phyloP scores from a whole-genome alignment of 2,797 vertebrate species.

The Botia almorhae region DNA sequence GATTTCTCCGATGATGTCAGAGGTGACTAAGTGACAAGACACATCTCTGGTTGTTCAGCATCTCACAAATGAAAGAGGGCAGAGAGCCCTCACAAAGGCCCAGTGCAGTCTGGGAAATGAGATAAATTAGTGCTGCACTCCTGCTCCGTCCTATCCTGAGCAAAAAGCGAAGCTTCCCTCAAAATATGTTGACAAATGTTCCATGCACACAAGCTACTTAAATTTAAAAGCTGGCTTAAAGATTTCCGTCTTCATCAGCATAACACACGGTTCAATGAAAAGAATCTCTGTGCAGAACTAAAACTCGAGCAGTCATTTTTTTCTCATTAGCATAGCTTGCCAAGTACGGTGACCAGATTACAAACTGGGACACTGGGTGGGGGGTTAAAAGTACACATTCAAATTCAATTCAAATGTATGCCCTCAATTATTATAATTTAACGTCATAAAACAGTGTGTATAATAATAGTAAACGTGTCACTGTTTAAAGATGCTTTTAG shows the following conservation, averaged over 20 bases:
- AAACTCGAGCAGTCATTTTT: too few species aligned
- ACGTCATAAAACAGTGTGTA: too few species aligned
- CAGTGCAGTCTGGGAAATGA: not conserved
- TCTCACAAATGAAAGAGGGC: constrained; percentile 27
- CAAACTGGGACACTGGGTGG: too few species aligned
- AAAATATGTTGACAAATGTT: not conserved
- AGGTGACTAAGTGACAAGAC: constrained; percentile 26
- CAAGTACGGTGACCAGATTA: too few species aligned
- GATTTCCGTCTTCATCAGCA: not conserved
- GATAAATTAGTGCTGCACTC: constrained; percentile 5
- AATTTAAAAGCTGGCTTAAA: not conserved
- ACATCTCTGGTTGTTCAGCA: constrained; percentile 25
- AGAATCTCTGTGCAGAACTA: not conserved
- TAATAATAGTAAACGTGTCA: too few species aligned
- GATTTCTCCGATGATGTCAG: constrained; percentile 27
- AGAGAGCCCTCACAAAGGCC: constrained; percentile 8
- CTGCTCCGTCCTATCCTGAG: not conserved
- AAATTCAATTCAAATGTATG: too few species aligned
- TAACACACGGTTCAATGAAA: not conserved
- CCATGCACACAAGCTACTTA: not conserved
- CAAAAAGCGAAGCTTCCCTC: not conserved
- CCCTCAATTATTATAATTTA: too few species aligned
- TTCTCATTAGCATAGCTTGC: not conserved
- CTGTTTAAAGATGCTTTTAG: too few species aligned
- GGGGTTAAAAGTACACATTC: too few species aligned